These are phyloP conservation scores for Ormyrus nitidulus DNA, from an alignment of 2,888 invertebrate genomes.

Conservation along the genomic window DNA sequence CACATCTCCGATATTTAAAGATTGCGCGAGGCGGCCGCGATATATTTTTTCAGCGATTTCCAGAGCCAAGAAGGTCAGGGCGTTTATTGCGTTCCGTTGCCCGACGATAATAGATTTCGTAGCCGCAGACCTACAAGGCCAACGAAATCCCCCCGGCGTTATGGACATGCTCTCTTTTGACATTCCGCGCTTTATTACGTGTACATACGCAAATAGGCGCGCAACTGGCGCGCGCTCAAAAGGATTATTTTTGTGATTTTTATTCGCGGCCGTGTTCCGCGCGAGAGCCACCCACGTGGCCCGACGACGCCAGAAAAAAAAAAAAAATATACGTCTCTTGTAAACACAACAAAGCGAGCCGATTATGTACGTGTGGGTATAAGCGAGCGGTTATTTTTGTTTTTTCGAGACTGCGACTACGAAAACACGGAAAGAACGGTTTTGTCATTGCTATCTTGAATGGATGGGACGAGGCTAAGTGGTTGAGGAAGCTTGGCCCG, in stretches of 20 bases:
- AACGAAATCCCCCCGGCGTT: background rate
- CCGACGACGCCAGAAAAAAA: background rate
- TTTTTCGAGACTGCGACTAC: no score
- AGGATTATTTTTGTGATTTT: conserved; percentile 26
- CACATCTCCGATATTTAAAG: no score
- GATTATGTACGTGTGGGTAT: background rate
- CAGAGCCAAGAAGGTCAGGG: no score
- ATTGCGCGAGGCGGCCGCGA: no score
- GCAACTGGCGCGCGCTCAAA: conserved; percentile 35
- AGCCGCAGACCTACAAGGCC: background rate
- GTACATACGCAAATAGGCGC: background rate
- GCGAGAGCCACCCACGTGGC: background rate
- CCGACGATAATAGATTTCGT: conserved; percentile 3
- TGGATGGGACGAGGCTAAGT: no score
- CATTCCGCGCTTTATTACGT: background rate
- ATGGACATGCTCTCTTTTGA: background rate
- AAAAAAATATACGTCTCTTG: background rate
- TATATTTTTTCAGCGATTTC: no score
- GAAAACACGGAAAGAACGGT: no score
- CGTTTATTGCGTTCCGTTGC: background rate
- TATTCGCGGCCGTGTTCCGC: background rate
- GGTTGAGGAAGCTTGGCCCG: no score
- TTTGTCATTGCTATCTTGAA: no score
- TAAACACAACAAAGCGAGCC: background rate
- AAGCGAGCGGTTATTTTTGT: background rate